Conservation (phyloP, 1,140 invertebrate genomes). For the Amphibalanus amphitrite region DNA sequence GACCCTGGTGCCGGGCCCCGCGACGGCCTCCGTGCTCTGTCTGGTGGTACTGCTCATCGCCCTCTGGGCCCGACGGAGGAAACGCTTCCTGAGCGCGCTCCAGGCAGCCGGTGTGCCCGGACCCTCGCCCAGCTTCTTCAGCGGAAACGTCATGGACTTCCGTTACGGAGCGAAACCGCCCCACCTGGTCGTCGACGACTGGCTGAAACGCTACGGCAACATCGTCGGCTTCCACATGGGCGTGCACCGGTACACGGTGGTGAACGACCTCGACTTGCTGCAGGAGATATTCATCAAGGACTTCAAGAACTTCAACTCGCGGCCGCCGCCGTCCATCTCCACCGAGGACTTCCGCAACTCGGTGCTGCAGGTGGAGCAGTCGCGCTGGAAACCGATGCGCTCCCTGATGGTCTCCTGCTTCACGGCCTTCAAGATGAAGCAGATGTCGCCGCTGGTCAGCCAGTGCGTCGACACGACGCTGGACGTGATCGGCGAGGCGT, state of each 20-base stretch:
- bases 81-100: not conserved
- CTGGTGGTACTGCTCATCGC: not conserved
- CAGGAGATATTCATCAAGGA: constrained; percentile 25
- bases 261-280: constrained; percentile 24
- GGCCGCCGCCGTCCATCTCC: constrained; percentile 22
- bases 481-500: constrained; percentile 16
- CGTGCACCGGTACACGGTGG: constrained; percentile 21
- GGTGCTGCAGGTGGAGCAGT: constrained; percentile 23
- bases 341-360: constrained; percentile 23
- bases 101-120: not conserved
- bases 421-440: constrained; percentile 32
- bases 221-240: constrained; percentile 27
- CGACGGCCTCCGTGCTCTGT: too few relatives aligned
- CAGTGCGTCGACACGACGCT: constrained; percentile 22
- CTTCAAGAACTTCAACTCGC: constrained; percentile 22
- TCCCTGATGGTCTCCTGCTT: constrained; percentile 34
- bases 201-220: constrained; percentile 24
- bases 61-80: not conserved
- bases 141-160: not conserved
- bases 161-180: not conserved
- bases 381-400: constrained; percentile 33
- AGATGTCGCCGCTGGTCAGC: constrained; percentile 25
- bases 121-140: not conserved
- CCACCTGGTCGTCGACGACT: constrained; percentile 19
- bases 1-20: too few relatives aligned